phyloP scores from a whole-genome alignment of 2,888 invertebrate genomes.

The Aquatica leii region DNA sequence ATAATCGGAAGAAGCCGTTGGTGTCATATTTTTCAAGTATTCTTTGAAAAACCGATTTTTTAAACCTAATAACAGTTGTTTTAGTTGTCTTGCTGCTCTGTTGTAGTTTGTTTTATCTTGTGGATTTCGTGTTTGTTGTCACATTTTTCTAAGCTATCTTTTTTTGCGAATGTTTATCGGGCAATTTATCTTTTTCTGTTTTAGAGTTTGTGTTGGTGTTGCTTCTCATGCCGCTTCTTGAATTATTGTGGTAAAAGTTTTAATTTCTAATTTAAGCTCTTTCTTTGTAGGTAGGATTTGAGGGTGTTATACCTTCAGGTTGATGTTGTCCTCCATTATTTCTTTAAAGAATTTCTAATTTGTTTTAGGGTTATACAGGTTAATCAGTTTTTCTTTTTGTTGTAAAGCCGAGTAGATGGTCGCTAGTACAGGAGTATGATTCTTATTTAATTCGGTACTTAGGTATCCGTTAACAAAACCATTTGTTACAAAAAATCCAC shows the following conservation, averaged over 20 bases:
- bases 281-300: not conserved
- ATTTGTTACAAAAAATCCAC: conserved; percentile 7
- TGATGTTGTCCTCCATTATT: not conserved
- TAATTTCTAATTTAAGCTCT: not conserved
- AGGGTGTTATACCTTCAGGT: conserved; percentile 4
- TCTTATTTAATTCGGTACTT: not conserved
- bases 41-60: conserved; percentile 12
- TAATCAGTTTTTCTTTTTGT: conserved; percentile 11
- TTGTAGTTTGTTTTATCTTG: not conserved
- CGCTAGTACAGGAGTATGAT: conserved; percentile 1
- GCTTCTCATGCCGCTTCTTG: conserved; percentile 18
- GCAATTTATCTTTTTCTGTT: conserved; percentile 9
- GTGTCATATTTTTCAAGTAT: conserved; percentile 2
- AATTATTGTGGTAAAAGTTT: not conserved
- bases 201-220: conserved; percentile 15
- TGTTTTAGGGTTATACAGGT: conserved; percentile 3
- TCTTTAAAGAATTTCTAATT: not conserved
- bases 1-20: conserved; percentile 9
- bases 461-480: not conserved
- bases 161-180: not conserved
- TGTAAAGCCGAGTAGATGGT: conserved; percentile 13
- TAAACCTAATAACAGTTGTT: conserved; percentile 10
- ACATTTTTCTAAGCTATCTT: not conserved
- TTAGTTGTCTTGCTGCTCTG: conserved; percentile 10
- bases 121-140: not conserved